Evolutionary conservation across 2,113 vertebrate species (phyloP).

Genomic region (Odocoileus virginianus): DNA sequence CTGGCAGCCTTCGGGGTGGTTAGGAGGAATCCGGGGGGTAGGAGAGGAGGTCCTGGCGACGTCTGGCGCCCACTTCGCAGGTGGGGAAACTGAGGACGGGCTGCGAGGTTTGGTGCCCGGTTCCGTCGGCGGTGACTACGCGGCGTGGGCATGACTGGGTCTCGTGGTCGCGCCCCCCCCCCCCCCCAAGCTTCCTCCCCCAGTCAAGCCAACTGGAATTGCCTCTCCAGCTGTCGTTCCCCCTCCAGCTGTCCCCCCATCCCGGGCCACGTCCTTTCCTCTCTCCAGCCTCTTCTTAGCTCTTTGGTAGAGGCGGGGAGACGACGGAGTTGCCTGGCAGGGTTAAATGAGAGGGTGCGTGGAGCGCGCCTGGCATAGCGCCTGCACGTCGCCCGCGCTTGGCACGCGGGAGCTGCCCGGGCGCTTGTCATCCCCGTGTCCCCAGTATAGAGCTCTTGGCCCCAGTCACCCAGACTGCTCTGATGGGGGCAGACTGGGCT

Average conservation of each 20-base stretch:
- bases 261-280: neutral
- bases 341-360: conserved; percentile 34
- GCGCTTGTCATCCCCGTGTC: conserved; percentile 18
- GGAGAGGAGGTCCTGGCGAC: neutral
- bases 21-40: neutral
- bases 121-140: neutral
- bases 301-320: neutral
- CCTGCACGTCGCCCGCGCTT: conserved; percentile 49
- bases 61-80: neutral
- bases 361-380: conserved; percentile 30
- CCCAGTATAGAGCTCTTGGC: neutral
- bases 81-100: conserved; percentile 53
- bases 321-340: neutral
- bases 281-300: neutral
- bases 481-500: neutral
- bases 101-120: neutral
- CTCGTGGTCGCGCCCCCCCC: neutral
- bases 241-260: conserved; percentile 11
- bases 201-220: neutral
- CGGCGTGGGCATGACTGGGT: neutral
- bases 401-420: conserved; percentile 11
- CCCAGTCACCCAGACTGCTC: neutral
- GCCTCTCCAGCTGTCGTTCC: conserved; percentile 9
- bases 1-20: neutral
- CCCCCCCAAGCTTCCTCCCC: neutral